Conservation (phyloP, 2,888 invertebrate genomes). For the Luperina testacea region DNA sequence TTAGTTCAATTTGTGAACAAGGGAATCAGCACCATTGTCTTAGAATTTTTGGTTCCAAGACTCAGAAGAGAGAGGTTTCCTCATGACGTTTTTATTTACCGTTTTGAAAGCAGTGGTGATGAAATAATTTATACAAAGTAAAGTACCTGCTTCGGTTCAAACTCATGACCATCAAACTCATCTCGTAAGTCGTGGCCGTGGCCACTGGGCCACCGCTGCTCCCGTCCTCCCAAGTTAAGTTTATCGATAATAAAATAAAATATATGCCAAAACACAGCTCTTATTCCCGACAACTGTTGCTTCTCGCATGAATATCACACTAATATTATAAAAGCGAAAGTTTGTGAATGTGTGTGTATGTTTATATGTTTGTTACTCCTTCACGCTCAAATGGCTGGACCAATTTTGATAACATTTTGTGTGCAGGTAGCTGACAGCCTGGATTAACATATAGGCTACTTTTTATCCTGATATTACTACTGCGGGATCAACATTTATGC, state of each 20-base stretch:
- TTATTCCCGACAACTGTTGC: conserved; percentile 37
- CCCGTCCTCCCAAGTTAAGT: neutral
- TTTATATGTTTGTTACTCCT: too few species aligned
- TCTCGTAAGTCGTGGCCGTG: neutral
- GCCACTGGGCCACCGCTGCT: too few species aligned
- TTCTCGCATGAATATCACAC: neutral
- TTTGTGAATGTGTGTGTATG: too few species aligned
- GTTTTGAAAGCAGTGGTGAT: neutral
- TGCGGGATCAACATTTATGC: too few species aligned
- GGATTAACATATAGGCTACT: too few species aligned
- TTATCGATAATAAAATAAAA: neutral
- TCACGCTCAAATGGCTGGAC: too few species aligned
- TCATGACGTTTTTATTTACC: neutral
- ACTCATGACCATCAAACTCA: neutral
- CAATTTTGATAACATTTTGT: too few species aligned
- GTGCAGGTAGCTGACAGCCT: too few species aligned
- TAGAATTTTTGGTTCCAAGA: neutral
- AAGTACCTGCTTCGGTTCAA: neutral
- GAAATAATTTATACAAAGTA: neutral
- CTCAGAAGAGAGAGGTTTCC: neutral
- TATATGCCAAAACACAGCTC: neutral
- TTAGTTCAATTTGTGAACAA: too few species aligned
- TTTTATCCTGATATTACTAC: too few species aligned
- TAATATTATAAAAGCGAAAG: too few species aligned
- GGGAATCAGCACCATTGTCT: too few species aligned